Evolutionary conservation across 2,797 vertebrate species (phyloP).

Genomic region (Gymnocypris eckloni): DNA sequence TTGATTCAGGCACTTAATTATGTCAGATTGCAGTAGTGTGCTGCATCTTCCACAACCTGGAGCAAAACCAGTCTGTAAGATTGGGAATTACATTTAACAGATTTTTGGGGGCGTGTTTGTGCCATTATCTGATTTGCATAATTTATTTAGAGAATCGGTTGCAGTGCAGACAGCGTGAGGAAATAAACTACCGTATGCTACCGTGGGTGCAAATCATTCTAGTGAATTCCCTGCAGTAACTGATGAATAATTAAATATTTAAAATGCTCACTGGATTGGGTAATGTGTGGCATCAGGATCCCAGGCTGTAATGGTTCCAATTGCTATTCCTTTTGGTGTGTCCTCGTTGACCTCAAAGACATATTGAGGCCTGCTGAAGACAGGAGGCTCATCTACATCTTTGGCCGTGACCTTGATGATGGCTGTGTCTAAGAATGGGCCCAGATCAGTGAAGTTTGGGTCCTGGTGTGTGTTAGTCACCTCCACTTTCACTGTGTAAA

Average conservation of each 20-base stretch:
- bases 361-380: slow-evolving; percentile 80
- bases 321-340: slow-evolving; percentile 78
- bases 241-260: slow-evolving; percentile 31
- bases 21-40: slow-evolving; percentile 10
- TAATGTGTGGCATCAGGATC: slow-evolving; percentile 83
- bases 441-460: slow-evolving; percentile 79
- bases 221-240: not conserved
- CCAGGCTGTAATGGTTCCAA: slow-evolving; percentile 82
- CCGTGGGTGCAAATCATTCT: not conserved
- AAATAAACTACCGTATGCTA: slow-evolving; percentile 9
- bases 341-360: slow-evolving; percentile 87
- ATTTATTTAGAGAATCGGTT: slow-evolving; percentile 30
- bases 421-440: slow-evolving; percentile 85
- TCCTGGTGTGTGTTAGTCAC: slow-evolving; percentile 83
- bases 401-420: slow-evolving; percentile 83
- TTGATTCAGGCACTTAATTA: slow-evolving; percentile 5
- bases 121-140: slow-evolving; percentile 23
- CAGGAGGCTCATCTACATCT: slow-evolving; percentile 84
- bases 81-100: not conserved
- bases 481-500: slow-evolving; percentile 82
- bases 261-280: slow-evolving; percentile 79
- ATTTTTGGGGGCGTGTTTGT: not conserved
- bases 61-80: not conserved
- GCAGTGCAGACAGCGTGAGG: not conserved
- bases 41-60: not conserved